Conservation (phyloP, 1,140 invertebrate species). For the Sycobia sp. region DNA sequence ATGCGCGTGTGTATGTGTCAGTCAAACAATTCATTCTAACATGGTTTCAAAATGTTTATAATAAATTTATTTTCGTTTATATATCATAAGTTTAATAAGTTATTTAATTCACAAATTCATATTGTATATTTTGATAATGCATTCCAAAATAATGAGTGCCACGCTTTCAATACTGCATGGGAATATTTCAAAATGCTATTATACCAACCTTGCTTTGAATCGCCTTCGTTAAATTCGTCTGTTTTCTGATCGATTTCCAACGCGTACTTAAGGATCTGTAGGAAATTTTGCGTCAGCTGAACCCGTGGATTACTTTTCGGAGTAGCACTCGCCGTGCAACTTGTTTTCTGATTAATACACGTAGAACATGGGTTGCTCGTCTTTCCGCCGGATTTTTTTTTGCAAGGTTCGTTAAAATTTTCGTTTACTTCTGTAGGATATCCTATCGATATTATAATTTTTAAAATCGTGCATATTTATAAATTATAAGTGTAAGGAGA, state of each 20-base stretch:
- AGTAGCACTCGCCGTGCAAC: background rate
- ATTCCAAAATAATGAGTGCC: background rate
- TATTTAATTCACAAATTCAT: background rate
- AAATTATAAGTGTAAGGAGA: too few relatives aligned
- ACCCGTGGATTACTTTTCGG: background rate
- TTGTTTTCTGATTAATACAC: background rate
- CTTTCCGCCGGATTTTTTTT: too few relatives aligned
- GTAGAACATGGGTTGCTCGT: background rate
- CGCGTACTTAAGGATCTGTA: conserved; percentile 24
- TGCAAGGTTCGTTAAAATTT: conserved; percentile 10
- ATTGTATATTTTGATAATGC: background rate
- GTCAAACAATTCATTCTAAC: background rate
- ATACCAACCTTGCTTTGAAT: background rate
- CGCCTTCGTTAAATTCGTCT: background rate
- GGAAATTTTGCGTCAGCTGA: conserved; percentile 13
- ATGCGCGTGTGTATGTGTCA: too few relatives aligned
- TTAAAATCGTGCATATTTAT: too few relatives aligned
- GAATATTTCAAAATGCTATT: background rate
- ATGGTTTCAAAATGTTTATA: background rate
- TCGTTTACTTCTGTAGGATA: too few relatives aligned
- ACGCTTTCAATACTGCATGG: background rate
- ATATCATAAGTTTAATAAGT: background rate
- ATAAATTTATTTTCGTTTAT: background rate
- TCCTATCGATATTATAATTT: too few relatives aligned
- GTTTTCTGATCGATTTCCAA: conserved; percentile 16